phyloP scores from a whole-genome alignment of 2,888 invertebrate species.

The Caenorhabditis plicata region DNA sequence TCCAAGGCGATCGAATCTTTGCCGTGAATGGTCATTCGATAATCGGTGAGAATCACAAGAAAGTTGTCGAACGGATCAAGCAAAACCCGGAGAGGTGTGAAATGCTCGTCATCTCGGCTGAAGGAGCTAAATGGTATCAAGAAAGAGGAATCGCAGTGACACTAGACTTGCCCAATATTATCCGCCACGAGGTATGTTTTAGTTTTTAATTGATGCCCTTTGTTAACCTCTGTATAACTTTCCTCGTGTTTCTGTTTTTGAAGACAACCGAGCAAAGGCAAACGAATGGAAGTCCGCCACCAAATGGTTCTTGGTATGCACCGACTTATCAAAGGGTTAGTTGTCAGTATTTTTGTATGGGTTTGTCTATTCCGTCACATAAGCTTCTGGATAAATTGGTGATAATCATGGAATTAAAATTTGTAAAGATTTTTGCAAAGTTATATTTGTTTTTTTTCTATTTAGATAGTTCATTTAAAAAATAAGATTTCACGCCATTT shows the following conservation, averaged over 20 bases:
- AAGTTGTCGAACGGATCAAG: conserved; percentile 62
- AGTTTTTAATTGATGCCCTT: neutral
- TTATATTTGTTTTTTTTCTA: too few relatives aligned
- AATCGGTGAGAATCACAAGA: conserved; percentile 56
- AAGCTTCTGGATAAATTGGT: too few relatives aligned
- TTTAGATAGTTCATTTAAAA: too few relatives aligned
- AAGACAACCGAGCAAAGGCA: conserved; percentile 12
- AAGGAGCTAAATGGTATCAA: conserved; percentile 75
- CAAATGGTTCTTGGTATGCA: conserved; percentile 40
- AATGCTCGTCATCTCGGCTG: conserved; percentile 81
- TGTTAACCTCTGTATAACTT: neutral
- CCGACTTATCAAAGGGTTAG: too few relatives aligned
- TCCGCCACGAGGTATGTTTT: conserved; percentile 20
- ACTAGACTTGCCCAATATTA: conserved; percentile 43
- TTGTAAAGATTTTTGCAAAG: too few relatives aligned
- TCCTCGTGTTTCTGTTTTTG: neutral
- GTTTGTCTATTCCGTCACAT: too few relatives aligned
- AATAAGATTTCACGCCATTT: too few relatives aligned
- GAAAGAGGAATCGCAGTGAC: conserved; percentile 49
- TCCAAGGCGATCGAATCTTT: conserved; percentile 59
- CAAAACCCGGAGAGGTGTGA: conserved; percentile 73
- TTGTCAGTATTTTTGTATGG: too few relatives aligned
- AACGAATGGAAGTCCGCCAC: conserved; percentile 35
- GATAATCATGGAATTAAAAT: too few relatives aligned
- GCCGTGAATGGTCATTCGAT: conserved; percentile 64